phyloP scores from a whole-genome alignment of 1,140 invertebrate species.

The Drosophila sproati region DNA sequence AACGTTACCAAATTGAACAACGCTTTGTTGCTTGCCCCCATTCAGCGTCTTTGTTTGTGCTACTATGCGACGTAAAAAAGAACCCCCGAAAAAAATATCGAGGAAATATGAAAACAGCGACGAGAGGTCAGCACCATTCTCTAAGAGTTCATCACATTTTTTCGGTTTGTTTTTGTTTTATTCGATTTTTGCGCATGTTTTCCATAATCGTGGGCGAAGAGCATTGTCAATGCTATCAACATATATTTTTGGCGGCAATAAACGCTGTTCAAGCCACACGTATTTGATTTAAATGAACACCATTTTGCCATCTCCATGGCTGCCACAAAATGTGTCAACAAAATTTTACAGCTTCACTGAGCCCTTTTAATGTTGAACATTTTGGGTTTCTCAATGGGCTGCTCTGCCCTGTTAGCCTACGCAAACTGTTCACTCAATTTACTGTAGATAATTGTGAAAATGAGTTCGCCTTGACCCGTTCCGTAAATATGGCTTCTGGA shows the following conservation, averaged over 20 bases:
- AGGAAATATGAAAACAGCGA: conserved; percentile 13
- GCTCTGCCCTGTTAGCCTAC: conserved; percentile 15
- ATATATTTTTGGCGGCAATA: conserved; percentile 57
- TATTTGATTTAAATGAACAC: conserved; percentile 27
- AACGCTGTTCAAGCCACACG: conserved; percentile 13
- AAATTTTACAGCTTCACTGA: conserved; percentile 28
- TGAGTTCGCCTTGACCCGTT: conserved; percentile 42
- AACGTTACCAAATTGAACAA: conserved; percentile 65
- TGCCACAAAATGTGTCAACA: conserved; percentile 56
- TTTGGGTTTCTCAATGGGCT: conserved; percentile 11
- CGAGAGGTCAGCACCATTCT: conserved; percentile 58
- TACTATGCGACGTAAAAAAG: conserved; percentile 18
- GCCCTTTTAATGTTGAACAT: conserved; percentile 32
- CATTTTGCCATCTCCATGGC: conserved; percentile 33
- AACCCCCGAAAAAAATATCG: neutral
- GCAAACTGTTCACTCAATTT: conserved; percentile 52
- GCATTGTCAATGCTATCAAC: conserved; percentile 21
- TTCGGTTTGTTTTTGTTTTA: neutral
- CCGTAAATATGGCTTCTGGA: conserved; percentile 28
- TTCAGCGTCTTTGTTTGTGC: conserved; percentile 67
- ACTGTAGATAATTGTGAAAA: conserved; percentile 58
- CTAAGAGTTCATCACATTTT: neutral
- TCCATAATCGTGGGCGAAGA: conserved; percentile 6
- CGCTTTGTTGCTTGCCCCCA: conserved; percentile 52
- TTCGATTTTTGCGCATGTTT: conserved; percentile 18